These are phyloP conservation scores for Drosophila lowei DNA, from an alignment of 1,140 invertebrate genomes.

Conservation along the genomic window DNA sequence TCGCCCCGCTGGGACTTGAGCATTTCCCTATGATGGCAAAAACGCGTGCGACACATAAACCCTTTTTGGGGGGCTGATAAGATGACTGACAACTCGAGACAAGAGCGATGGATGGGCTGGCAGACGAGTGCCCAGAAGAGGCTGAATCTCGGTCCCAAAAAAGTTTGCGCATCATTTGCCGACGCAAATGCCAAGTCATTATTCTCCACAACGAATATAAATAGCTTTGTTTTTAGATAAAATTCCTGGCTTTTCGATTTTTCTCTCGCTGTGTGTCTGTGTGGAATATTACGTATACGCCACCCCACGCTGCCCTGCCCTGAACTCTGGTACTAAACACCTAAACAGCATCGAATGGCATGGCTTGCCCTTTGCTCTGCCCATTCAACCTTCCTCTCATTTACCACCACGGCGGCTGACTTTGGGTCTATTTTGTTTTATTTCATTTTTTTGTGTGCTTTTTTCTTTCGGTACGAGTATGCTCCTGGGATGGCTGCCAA, in stretches of 20 bases:
- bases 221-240: constrained; percentile 60
- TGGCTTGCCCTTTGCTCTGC: constrained; percentile 26
- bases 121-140: too few species aligned
- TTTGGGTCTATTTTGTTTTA: constrained; percentile 30
- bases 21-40: constrained; percentile 41
- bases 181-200: constrained; percentile 68
- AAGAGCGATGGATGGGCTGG: constrained; percentile 7
- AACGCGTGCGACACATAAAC: constrained; percentile 62
- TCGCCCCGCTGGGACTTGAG: constrained; percentile 20
- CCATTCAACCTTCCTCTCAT: constrained; percentile 19
- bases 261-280: neutral
- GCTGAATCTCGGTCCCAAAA: constrained; percentile 2
- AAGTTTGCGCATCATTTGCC: constrained; percentile 66
- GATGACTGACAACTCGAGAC: constrained; percentile 67
- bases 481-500: constrained; percentile 55
- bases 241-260: constrained; percentile 44
- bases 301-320: constrained; percentile 34
- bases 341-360: too few species aligned
- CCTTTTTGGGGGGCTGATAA: constrained; percentile 65
- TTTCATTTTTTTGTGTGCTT: too few species aligned
- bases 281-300: constrained; percentile 61
- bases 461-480: constrained; percentile 9
- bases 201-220: constrained; percentile 62
- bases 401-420: constrained; percentile 28
- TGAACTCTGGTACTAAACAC: constrained; percentile 15